phyloP scores from a whole-genome alignment of 1,140 invertebrate species.

The Bombus terrestris region DNA sequence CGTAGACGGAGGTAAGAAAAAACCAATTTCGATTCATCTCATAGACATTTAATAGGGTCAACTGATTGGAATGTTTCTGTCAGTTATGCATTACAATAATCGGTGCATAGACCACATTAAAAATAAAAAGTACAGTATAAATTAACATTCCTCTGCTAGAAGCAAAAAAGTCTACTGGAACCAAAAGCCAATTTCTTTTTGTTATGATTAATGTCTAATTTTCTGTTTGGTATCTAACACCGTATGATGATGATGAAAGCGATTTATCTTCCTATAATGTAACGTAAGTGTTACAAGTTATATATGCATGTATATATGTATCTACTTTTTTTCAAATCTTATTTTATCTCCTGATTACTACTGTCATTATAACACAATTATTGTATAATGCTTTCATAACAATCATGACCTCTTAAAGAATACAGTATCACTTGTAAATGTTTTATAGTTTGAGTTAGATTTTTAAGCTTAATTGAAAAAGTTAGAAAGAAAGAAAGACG shows the following conservation, averaged over 20 bases:
- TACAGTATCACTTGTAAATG: too few relatives aligned
- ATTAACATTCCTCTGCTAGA: background rate
- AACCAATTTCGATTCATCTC: conserved; percentile 69
- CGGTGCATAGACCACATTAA: background rate
- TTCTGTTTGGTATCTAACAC: too few relatives aligned
- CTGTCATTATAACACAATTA: too few relatives aligned
- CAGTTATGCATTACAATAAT: background rate
- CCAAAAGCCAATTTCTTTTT: too few relatives aligned
- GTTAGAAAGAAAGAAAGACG: background rate
- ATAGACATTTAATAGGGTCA: conserved; percentile 67
- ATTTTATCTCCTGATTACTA: too few relatives aligned
- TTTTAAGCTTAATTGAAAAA: too few relatives aligned
- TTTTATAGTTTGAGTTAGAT: too few relatives aligned
- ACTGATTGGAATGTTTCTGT: background rate
- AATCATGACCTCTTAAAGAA: too few relatives aligned
- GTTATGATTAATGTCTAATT: too few relatives aligned
- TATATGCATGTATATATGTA: background rate
- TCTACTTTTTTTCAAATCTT: background rate
- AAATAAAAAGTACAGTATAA: background rate
- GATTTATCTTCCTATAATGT: background rate
- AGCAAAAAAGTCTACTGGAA: too few relatives aligned
- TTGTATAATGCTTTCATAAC: too few relatives aligned
- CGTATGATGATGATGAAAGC: background rate
- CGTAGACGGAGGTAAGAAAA: conserved; percentile 50
- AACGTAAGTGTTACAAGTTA: background rate